A percentile compares a stretch with the other conserved stretches of the same genome.
Conservation (phyloP, 1,140 invertebrate genomes). For the Lepeophtheirus salmonis region DNA sequence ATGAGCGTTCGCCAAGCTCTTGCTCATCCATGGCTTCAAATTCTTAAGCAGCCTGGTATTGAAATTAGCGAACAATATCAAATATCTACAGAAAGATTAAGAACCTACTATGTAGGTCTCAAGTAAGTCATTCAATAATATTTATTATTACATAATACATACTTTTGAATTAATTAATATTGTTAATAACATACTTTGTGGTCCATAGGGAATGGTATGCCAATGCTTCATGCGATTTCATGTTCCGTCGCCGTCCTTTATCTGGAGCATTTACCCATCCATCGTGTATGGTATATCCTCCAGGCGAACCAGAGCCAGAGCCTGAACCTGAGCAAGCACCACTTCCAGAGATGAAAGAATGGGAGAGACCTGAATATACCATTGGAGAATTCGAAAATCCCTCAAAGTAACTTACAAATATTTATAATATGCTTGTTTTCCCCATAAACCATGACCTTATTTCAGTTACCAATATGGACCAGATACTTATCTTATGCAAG, state of each 20-base stretch:
- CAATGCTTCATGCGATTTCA: constrained; percentile 64
- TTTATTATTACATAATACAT: too few relatives aligned
- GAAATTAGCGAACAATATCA: constrained; percentile 37
- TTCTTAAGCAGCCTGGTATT: constrained; percentile 23
- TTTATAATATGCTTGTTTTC: neutral
- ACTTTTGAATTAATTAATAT: too few relatives aligned
- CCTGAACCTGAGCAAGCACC: constrained; percentile 27
- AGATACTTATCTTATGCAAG: constrained; percentile 79
- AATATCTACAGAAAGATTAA: constrained; percentile 50
- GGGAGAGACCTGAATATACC: constrained; percentile 35
- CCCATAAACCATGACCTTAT: constrained; percentile 19
- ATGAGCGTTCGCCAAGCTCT: constrained; percentile 58
- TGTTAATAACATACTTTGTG: neutral
- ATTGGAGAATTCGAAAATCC: constrained; percentile 20
- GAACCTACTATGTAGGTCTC: constrained; percentile 20
- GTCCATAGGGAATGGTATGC: constrained; percentile 56
- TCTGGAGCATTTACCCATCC: constrained; percentile 62
- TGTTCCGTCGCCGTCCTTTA: constrained; percentile 58
- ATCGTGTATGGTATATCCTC: constrained; percentile 82
- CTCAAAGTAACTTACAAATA: constrained; percentile 17
- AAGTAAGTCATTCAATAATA: constrained; percentile 23
- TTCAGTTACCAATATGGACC: constrained; percentile 78
- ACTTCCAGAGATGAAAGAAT: constrained; percentile 29
- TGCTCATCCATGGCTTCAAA: constrained; percentile 60
- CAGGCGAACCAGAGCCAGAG: constrained; percentile 44